Percentiles rank a stretch among this genome's conserved stretches.
These are phyloP conservation scores for Heliconius erato DNA, from an alignment of 2,888 invertebrate species.

Conservation along the genomic window DNA sequence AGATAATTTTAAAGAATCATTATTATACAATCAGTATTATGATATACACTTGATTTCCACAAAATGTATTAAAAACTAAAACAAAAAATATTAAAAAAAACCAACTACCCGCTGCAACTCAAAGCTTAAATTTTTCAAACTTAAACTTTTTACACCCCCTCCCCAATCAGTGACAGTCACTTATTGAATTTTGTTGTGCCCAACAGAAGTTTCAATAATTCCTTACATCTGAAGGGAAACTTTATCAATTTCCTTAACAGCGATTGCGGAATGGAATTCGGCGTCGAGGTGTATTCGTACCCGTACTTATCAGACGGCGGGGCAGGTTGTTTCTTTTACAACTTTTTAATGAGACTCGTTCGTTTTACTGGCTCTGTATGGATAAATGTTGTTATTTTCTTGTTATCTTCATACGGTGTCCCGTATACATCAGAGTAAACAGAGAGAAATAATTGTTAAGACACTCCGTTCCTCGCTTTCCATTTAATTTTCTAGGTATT, in stretches of 20 bases:
- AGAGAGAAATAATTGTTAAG: too few relatives aligned
- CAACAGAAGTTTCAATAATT: slow-evolving; percentile 82
- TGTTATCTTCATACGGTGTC: too few relatives aligned
- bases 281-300: slow-evolving; percentile 47
- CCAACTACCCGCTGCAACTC: slow-evolving; percentile 5
- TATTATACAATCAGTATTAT: too few relatives aligned
- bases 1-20: too few relatives aligned
- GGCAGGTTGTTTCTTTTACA: slow-evolving; percentile 28
- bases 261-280: slow-evolving; percentile 71
- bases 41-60: background rate
- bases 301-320: slow-evolving; percentile 36
- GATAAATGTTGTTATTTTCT: background rate
- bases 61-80: background rate
- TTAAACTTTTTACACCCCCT: slow-evolving; percentile 37
- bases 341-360: slow-evolving; percentile 35
- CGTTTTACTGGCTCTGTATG: slow-evolving; percentile 10
- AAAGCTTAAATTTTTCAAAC: slow-evolving; percentile 30
- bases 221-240: slow-evolving; percentile 73
- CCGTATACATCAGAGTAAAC: too few relatives aligned
- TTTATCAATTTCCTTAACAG: slow-evolving; percentile 84
- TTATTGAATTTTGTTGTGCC: slow-evolving; percentile 85
- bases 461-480: too few relatives aligned
- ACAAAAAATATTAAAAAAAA: background rate
- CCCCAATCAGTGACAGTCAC: slow-evolving; percentile 83
- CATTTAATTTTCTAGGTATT: too few relatives aligned